Base-by-base conservation (phyloP, 2,113 vertebrate species). In the Centropus unirufus region DNA sequence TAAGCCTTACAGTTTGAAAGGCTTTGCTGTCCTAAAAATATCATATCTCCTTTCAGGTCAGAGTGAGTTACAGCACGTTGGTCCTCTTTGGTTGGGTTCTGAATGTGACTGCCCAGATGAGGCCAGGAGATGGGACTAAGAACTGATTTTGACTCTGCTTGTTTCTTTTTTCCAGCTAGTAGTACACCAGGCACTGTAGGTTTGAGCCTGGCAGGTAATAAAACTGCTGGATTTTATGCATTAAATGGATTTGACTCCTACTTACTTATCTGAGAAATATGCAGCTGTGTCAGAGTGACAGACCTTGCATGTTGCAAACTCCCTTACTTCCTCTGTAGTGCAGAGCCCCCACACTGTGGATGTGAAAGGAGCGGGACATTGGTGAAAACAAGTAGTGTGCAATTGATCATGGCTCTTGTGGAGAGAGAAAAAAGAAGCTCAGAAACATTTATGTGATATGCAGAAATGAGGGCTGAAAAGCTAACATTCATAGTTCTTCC, bases 111-210 rank as follows among this genome's bases (percentile, higher is more conserved):
- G 47, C 52, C 39, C 19, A 42, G 49, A 63, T 57, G 76, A 92
- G 69, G 68, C 92, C 92, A 92, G 79, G 77, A 96, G 93, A 66
- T 91, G 88, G 83, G 91, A 89, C 93, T 57, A 83, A 84, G 74
- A 95, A 89, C 15, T 57, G 62, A 8, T 59, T 93, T 87, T 89
- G 44, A 39, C 62, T 78, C 58, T 51, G 44, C 42, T 77, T 3
- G 0, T 62, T 90, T 90, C 76, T 82, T 52, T n/a, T 64, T 49
- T 7, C 36, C 36, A 55, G 30, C 36, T 59, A 69, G 57, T 32
- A 67, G 75, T 49, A 51, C 34, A 16, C 3, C 3, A 49, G 64
- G 29, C 15, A 8, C 14, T 61, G 73, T 86, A 94, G 87, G 74
- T 84, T 62, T 51, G 51, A 89, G 63, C 90, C 74, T 89, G 76